Conservation (phyloP, 2,888 invertebrate species). For the Drosophila leonis region DNA sequence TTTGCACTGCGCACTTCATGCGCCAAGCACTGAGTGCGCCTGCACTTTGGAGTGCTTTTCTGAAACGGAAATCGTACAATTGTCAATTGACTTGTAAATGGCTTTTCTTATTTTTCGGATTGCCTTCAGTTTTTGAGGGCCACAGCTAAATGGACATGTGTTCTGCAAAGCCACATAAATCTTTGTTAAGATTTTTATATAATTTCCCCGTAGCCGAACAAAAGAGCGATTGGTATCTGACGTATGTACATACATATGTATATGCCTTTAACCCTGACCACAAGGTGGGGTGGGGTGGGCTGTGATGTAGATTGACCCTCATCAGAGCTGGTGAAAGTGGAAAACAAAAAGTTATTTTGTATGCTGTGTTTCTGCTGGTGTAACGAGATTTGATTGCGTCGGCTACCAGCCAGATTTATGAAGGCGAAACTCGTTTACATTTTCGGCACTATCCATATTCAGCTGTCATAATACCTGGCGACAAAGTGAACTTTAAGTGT, state of each 20-base stretch:
- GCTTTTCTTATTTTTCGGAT: constrained; percentile 30
- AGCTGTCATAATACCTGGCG: constrained; percentile 29
- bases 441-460: constrained; percentile 20
- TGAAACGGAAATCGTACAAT: constrained; percentile 73
- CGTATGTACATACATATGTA: neutral
- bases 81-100: constrained; percentile 72
- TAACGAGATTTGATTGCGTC: constrained; percentile 38
- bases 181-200: constrained; percentile 69
- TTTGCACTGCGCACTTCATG: constrained; percentile 9
- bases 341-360: constrained; percentile 26
- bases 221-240: constrained; percentile 39
- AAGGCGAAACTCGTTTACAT: constrained; percentile 46
- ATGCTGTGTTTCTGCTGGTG: constrained; percentile 42
- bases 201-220: constrained; percentile 45
- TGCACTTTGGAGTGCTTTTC: constrained; percentile 27
- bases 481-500: constrained; percentile 23
- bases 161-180: constrained; percentile 55
- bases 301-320: constrained; percentile 59
- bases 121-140: constrained; percentile 16
- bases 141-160: constrained; percentile 8
- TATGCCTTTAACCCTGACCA: constrained; percentile 1
- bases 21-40: constrained; percentile 10
- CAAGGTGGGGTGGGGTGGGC: neutral
- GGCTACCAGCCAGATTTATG: constrained; percentile 36
- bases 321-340: constrained; percentile 58